Percentiles rank a stretch among this genome's conserved stretches.
phyloP scores from a whole-genome alignment of 2,113 vertebrate species.

The crab-eating macaque (Macaca fascicularis) region DNA sequence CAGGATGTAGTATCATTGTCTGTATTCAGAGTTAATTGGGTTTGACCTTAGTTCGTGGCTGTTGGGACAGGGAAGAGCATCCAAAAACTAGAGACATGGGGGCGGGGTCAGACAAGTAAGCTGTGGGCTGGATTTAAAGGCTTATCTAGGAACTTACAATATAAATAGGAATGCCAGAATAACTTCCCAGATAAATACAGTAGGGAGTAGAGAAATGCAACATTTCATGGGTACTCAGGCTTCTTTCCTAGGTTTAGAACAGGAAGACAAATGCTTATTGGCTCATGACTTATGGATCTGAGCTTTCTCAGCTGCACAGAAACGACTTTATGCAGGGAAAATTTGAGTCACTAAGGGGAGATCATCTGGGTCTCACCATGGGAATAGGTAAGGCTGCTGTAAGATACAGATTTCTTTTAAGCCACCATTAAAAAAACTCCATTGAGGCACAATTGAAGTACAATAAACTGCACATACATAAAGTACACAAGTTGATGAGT shows the following conservation, averaged over 20 bases:
- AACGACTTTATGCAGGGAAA: neutral
- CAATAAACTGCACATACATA: neutral
- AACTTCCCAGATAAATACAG: neutral
- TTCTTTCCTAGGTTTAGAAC: neutral
- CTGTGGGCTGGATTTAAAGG: neutral
- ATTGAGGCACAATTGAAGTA: neutral
- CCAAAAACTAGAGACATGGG: neutral
- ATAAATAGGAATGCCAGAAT: neutral
- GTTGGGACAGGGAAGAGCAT: neutral
- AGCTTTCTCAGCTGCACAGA: neutral
- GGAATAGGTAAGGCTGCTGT: neutral
- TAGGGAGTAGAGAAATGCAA: neutral
- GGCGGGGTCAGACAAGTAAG: neutral
- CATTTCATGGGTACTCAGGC: neutral
- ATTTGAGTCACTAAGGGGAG: neutral
- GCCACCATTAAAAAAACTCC: neutral
- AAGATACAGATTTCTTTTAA: neutral
- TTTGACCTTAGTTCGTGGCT: neutral
- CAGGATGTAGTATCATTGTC: neutral
- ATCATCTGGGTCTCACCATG: neutral
- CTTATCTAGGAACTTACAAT: neutral
- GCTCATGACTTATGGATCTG: neutral
- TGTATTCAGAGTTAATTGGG: neutral
- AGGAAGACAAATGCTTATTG: neutral
- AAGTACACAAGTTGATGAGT: neutral